phyloP scores from a whole-genome alignment of 2,797 vertebrate genomes.

The Halcyon chelicuti region DNA sequence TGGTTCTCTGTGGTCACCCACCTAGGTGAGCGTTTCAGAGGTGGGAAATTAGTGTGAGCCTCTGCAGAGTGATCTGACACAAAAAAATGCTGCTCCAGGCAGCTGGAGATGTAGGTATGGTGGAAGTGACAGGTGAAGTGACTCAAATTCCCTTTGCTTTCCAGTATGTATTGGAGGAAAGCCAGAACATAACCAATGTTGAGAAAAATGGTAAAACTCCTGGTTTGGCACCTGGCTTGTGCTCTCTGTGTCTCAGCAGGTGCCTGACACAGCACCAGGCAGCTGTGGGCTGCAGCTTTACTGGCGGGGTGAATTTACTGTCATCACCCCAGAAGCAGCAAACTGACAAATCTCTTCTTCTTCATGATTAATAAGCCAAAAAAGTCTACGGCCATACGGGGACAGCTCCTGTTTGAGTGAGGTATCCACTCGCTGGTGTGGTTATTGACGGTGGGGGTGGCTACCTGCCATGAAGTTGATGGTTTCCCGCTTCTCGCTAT shows the following conservation, averaged over 20 bases:
- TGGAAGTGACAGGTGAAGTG: neutral
- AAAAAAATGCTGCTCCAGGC: neutral
- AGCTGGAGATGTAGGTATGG: neutral
- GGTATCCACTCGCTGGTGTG: fast-evolving
- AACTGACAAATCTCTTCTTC: neutral
- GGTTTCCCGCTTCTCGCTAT: neutral
- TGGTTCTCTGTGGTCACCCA: neutral
- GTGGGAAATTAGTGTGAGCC: neutral
- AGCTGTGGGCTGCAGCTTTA: fast-evolving
- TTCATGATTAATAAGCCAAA: neutral
- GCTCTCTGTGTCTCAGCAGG: fast-evolving
- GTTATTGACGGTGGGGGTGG: neutral
- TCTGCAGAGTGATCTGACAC: neutral
- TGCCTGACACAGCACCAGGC: neutral
- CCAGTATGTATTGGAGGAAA: neutral
- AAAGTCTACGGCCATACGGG: neutral
- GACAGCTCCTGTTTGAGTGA: neutral
- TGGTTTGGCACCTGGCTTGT: neutral
- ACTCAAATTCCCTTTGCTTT: neutral
- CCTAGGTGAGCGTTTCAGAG: neutral
- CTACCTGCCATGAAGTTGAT: neutral
- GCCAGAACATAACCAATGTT: neutral
- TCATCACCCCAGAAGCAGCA: neutral
- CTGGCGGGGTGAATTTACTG: neutral
- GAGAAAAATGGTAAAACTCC: neutral